phyloP scores from a whole-genome alignment of 2,797 vertebrate genomes.

The Leptatherina wallacei region DNA sequence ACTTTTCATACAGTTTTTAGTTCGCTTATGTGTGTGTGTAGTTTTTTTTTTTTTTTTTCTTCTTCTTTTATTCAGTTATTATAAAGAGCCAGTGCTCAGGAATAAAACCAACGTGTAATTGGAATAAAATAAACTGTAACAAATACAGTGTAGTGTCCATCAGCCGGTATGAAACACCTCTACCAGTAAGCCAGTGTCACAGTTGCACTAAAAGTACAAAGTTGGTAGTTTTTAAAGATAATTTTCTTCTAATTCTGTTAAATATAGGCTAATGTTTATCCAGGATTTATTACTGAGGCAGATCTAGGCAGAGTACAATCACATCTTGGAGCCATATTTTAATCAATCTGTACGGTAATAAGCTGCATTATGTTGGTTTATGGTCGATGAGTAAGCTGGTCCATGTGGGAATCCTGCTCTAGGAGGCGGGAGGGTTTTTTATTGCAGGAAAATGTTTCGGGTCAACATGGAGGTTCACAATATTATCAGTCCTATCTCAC shows the following conservation, averaged over 20 bases:
- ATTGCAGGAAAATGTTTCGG: too few relatives aligned
- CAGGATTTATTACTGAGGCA: background rate
- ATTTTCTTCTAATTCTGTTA: background rate
- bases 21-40: background rate
- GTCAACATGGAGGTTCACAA: too few relatives aligned
- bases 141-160: too few relatives aligned
- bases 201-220: background rate
- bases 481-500: too few relatives aligned
- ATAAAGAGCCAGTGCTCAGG: background rate
- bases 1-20: background rate
- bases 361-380: background rate
- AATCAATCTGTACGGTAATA: background rate
- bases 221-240: too few relatives aligned
- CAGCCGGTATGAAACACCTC: background rate
- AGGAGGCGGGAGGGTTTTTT: too few relatives aligned
- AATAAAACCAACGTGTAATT: too few relatives aligned
- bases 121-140: too few relatives aligned
- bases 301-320: background rate
- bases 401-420: background rate
- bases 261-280: background rate
- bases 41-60: too few relatives aligned
- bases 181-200: background rate
- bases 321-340: background rate
- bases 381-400: background rate
- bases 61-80: background rate